Conservation (phyloP, 2,113 vertebrate genomes). For the Corythoichthys haematopterus region DNA sequence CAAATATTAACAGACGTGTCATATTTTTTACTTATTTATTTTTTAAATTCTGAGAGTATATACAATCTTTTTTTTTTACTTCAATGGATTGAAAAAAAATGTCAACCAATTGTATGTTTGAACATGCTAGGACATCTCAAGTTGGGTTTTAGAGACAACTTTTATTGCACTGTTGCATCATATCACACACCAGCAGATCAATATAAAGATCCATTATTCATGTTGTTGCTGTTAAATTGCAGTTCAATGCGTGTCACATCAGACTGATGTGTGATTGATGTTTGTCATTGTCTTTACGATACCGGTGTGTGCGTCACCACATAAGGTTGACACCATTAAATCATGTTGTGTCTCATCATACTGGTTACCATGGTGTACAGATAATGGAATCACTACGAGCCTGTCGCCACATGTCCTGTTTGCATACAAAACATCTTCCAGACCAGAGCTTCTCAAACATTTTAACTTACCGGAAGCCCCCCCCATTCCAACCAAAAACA, state of each 20-base stretch:
- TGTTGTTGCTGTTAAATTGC: conserved; percentile 34
- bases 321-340: conserved; percentile 4
- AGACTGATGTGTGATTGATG: conserved; percentile 38
- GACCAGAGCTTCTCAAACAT: no score
- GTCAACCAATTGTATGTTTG: no score
- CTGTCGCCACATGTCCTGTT: no score
- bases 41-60: neutral
- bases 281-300: neutral
- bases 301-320: neutral
- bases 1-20: neutral
- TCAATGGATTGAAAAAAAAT: neutral
- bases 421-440: no score
- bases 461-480: no score
- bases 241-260: conserved; percentile 21
- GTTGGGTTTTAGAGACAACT: no score
- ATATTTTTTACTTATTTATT: neutral
- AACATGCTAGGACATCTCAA: no score
- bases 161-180: neutral
- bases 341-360: neutral
- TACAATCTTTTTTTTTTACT: neutral
- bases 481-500: no score
- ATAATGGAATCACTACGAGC: neutral
- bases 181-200: conserved; percentile 1
- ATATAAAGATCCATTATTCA: conserved; percentile 30
- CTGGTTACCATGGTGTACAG: neutral